A percentile compares a stretch with the other conserved stretches of the same genome.
These are phyloP conservation scores for Micrasema minimum DNA, from an alignment of 1,140 invertebrate genomes.

Conservation along the genomic window DNA sequence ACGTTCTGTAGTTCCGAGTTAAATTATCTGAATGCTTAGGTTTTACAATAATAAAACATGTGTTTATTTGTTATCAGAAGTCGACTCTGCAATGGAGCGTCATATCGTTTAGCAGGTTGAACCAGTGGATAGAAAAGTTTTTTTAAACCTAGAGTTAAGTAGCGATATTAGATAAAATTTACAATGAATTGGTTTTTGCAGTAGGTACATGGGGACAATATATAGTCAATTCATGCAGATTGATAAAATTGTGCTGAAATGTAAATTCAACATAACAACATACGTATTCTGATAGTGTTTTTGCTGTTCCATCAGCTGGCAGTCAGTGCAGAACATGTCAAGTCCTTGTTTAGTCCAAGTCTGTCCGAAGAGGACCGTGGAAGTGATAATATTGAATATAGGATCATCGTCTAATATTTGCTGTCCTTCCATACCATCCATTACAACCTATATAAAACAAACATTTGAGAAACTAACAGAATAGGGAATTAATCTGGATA, in stretches of 20 bases:
- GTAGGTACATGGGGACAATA: too few species aligned
- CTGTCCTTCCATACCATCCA: conserved; percentile 47
- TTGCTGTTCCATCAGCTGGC: conserved; percentile 65
- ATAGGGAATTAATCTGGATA: conserved; percentile 31
- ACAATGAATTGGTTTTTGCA: too few species aligned
- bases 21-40: too few species aligned
- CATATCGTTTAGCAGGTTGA: too few species aligned
- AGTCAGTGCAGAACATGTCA: conserved; percentile 69
- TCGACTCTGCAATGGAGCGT: too few species aligned
- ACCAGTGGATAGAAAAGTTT: too few species aligned
- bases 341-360: conserved; percentile 72
- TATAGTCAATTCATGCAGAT: too few species aligned
- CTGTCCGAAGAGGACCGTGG: conserved; percentile 71
- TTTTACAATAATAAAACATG: too few species aligned
- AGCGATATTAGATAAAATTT: too few species aligned
- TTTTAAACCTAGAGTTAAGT: too few species aligned
- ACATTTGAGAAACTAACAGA: conserved; percentile 22
- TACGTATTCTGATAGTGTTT: conserved; percentile 56
- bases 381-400: conserved; percentile 74
- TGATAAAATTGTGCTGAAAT: background rate
- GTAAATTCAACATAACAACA: conserved; percentile 30
- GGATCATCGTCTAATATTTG: conserved; percentile 65
- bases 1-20: too few species aligned
- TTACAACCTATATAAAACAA: conserved; percentile 43
- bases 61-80: too few species aligned